Evolutionary conservation across 2,797 vertebrate genomes (phyloP).

Genomic region (Amblyraja radiata): DNA sequence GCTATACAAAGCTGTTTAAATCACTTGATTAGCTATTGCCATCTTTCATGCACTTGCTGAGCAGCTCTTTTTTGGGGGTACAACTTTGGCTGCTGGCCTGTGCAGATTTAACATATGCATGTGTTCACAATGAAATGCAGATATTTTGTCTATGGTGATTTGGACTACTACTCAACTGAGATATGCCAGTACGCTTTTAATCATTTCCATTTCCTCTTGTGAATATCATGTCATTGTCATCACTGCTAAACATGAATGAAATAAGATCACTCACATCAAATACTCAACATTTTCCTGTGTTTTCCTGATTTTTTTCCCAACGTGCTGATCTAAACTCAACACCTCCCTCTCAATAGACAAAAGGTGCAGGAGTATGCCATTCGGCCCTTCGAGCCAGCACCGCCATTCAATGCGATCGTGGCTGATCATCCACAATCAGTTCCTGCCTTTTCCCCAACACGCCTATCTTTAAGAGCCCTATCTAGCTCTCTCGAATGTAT

Average conservation of each 20-base stretch:
- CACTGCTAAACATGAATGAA: neutral
- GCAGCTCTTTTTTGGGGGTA: neutral
- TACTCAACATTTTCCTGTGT: neutral
- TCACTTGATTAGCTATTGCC: neutral
- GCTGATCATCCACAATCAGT: no score
- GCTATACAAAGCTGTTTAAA: neutral
- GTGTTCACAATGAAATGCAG: neutral
- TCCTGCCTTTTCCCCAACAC: no score
- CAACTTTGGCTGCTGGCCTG: neutral
- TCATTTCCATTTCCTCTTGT: neutral
- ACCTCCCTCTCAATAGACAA: neutral
- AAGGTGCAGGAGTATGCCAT: no score
- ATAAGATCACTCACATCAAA: neutral
- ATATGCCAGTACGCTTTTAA: neutral
- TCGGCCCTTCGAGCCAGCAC: no score
- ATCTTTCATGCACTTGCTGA: neutral
- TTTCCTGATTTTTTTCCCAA: neutral
- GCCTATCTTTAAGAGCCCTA: no score
- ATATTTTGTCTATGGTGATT: neutral
- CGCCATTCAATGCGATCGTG: no score
- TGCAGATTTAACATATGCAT: neutral
- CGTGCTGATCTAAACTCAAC: neutral
- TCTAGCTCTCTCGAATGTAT: no score
- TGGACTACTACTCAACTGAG: neutral
- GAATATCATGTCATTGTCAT: neutral